These are phyloP conservation scores for Hyposoter didymator DNA, from an alignment of 2,888 invertebrate genomes.

Conservation along the genomic window DNA sequence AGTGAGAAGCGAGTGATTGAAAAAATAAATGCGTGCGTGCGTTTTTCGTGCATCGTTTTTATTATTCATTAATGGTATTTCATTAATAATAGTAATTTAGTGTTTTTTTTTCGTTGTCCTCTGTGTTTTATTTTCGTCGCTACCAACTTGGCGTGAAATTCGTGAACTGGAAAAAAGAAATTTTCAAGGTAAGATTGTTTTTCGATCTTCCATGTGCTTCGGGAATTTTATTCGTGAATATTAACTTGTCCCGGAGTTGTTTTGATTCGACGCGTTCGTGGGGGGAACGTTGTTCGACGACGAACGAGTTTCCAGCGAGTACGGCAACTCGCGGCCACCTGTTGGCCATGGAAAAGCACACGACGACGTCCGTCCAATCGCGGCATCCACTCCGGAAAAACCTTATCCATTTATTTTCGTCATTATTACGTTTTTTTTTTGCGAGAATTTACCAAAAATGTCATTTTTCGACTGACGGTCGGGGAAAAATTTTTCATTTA, in stretches of 20 bases:
- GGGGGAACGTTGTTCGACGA: constrained; percentile 48
- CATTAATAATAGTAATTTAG: constrained; percentile 23
- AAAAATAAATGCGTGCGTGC: constrained; percentile 48
- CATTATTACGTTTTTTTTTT: neutral
- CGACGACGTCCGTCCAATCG: constrained; percentile 41
- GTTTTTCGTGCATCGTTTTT: constrained; percentile 58
- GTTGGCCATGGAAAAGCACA: constrained; percentile 70
- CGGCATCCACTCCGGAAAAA: constrained; percentile 34
- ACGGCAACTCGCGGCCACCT: constrained; percentile 72
- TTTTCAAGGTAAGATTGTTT: constrained; percentile 62
- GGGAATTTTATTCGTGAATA: neutral
- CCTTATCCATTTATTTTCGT: neutral
- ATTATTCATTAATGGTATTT: constrained; percentile 11
- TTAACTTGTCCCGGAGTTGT: constrained; percentile 45
- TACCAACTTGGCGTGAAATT: neutral
- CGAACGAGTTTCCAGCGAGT: constrained; percentile 61
- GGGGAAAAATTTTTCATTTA: neutral
- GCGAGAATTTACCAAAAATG: neutral
- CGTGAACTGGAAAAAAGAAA: neutral
- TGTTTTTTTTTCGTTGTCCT: constrained; percentile 38
- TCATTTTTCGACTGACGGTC: neutral
- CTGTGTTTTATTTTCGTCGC: neutral
- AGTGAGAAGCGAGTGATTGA: constrained; percentile 61
- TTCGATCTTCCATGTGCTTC: constrained; percentile 36
- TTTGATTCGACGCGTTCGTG: constrained; percentile 56